Evolutionary conservation across 2,113 vertebrate genomes (phyloP).

Genomic region (Phasianus colchicus): DNA sequence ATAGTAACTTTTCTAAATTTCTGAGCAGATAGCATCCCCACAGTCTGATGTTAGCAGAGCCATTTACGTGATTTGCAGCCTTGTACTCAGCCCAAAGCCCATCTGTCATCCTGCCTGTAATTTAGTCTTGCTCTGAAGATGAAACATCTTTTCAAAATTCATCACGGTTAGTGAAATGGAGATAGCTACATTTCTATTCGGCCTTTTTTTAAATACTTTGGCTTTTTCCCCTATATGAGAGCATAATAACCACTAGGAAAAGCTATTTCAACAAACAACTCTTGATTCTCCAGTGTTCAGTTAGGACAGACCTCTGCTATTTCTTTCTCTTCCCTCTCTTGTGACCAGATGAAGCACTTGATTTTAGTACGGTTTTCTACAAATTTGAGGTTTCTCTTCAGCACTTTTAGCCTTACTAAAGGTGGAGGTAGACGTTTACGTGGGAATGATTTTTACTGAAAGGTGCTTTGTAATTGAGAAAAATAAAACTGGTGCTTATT

Average conservation of each 20-base stretch:
- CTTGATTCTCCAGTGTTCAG: not conserved
- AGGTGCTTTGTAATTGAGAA: not conserved
- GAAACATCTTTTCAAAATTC: slow-evolving; percentile 58
- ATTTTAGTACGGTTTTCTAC: slow-evolving; percentile 5
- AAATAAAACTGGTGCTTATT: not conserved
- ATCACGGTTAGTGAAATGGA: not conserved
- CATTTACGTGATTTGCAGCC: slow-evolving; percentile 11
- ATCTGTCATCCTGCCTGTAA: slow-evolving; percentile 45
- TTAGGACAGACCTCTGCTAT: not conserved
- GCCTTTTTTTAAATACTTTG: not conserved
- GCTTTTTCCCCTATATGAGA: not conserved
- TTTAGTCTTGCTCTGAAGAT: slow-evolving; percentile 31
- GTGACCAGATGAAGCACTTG: not conserved
- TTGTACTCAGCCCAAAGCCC: not conserved
- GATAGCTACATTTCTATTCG: slow-evolving; percentile 20
- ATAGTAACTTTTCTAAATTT: not conserved
- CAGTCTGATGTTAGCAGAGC: slow-evolving; percentile 1
- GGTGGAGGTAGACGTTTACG: not conserved
- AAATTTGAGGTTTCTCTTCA: not conserved
- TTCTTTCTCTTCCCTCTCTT: not conserved
- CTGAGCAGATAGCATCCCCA: not conserved
- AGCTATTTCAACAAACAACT: not conserved
- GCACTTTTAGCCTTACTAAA: not conserved
- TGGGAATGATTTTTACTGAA: not conserved
- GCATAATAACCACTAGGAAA: not conserved